phyloP scores from a whole-genome alignment of 2,113 vertebrate species.

The Oreochromis tanganicae region DNA sequence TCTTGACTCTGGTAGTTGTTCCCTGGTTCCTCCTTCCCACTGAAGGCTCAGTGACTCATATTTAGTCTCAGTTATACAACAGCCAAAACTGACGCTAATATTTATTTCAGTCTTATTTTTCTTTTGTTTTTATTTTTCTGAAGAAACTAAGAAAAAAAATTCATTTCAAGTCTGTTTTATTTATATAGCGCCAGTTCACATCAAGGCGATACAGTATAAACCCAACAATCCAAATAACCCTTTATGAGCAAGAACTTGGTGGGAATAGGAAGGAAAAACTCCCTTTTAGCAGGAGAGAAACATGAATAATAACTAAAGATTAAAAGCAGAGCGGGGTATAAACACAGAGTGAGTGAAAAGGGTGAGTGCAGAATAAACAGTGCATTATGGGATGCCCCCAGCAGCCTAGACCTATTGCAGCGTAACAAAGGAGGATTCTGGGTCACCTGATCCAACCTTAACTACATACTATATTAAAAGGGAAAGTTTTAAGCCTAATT shows the following conservation, averaged over 20 bases:
- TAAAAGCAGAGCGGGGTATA: background rate
- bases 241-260: background rate
- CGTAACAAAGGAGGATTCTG: accelerated
- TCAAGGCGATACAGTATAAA: background rate
- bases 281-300: accelerated
- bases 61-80: background rate
- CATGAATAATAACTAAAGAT: background rate
- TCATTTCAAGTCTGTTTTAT: background rate
- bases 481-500: background rate
- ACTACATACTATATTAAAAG: background rate
- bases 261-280: background rate
- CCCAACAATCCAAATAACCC: background rate
- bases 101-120: background rate
- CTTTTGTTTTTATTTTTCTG: background rate
- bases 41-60: background rate
- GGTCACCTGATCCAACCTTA: background rate
- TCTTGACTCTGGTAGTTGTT: background rate
- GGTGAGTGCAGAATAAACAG: background rate
- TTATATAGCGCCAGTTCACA: accelerated
- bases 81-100: background rate
- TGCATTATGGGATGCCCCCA: background rate
- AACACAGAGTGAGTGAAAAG: background rate
- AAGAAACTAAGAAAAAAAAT: background rate
- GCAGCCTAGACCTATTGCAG: background rate
- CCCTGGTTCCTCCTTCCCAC: background rate